Evolutionary conservation across 92 coral and sea anemone genomes (phyloP).

Genomic region (Actinostola sp.): DNA sequence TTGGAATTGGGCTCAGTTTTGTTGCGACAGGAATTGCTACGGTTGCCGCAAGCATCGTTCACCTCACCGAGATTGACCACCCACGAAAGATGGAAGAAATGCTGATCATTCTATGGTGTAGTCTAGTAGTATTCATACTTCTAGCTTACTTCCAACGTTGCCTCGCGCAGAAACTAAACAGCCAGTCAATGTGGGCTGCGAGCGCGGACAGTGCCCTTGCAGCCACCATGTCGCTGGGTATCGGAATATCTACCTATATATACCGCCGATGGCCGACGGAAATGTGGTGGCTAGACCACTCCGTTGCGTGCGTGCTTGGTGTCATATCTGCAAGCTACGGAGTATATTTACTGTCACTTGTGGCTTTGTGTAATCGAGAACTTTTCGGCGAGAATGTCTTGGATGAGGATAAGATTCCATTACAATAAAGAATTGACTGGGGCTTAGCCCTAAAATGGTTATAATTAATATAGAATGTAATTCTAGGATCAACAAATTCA

Average conservation of each 20-base stretch:
- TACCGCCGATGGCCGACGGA: slow-evolving; percentile 32
- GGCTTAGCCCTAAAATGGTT: too few species aligned
- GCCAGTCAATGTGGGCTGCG: slow-evolving; percentile 71
- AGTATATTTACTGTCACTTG: slow-evolving; percentile 9
- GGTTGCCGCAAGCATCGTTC: slow-evolving; percentile 49
- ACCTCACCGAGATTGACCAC: slow-evolving; percentile 51
- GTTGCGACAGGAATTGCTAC: slow-evolving; percentile 67
- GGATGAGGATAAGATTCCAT: background rate
- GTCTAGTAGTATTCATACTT: slow-evolving; percentile 43
- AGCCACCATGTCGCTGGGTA: slow-evolving; percentile 67
- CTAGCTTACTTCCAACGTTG: slow-evolving; percentile 48
- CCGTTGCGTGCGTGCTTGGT: slow-evolving; percentile 57
- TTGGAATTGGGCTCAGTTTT: slow-evolving; percentile 64
- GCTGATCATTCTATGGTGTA: slow-evolving; percentile 55
- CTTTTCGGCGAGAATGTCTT: background rate
- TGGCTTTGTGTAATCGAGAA: slow-evolving; percentile 10
- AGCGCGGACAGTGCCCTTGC: slow-evolving; percentile 68
- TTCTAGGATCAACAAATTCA: too few species aligned
- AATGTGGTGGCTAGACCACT: slow-evolving; percentile 82
- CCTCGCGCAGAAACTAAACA: slow-evolving; percentile 51
- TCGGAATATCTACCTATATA: slow-evolving; percentile 52
- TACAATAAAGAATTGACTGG: too few species aligned
- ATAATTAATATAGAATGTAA: too few species aligned
- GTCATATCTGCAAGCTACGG: slow-evolving; percentile 61
- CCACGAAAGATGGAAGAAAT: slow-evolving; percentile 58